Conservation (phyloP, 2,888 invertebrate species). For the Neoitamus cyanurus region DNA sequence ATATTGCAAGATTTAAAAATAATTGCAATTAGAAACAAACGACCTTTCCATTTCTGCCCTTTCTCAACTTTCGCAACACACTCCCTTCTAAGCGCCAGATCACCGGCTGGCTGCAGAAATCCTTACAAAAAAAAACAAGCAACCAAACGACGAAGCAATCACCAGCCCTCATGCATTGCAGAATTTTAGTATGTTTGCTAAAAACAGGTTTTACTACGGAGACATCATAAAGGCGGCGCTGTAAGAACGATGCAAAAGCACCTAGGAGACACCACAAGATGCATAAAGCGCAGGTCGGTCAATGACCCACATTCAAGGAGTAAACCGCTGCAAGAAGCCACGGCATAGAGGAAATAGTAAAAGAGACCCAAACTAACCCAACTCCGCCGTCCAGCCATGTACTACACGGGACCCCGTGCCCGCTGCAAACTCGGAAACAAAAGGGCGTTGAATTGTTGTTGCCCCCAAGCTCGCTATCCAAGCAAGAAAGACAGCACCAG, state of each 20-base stretch:
- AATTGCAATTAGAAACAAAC: too few species aligned
- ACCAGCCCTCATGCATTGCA: not conserved
- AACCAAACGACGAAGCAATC: not conserved
- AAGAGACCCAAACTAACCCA: slow-evolving; percentile 5
- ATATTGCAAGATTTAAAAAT: too few species aligned
- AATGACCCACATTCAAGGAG: slow-evolving; percentile 52
- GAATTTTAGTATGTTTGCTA: not conserved
- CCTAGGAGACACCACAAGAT: not conserved
- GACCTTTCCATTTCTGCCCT: too few species aligned
- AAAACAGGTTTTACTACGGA: slow-evolving; percentile 7
- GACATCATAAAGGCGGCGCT: not conserved
- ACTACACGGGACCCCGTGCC: not conserved
- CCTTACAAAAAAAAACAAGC: not conserved
- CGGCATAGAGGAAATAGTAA: not conserved
- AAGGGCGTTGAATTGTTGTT: slow-evolving; percentile 19
- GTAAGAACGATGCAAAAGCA: slow-evolving; percentile 8
- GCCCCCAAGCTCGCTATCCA: not conserved
- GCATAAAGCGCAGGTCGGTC: slow-evolving; percentile 50
- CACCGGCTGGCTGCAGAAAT: not conserved
- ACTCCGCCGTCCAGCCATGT: not conserved
- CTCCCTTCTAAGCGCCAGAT: not conserved
- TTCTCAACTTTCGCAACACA: not conserved
- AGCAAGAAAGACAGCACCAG: not conserved
- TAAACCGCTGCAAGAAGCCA: slow-evolving; percentile 2
- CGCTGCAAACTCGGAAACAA: not conserved